Percentiles rank a stretch among this genome's conserved stretches.
These are phyloP conservation scores for Anableps anableps DNA, from an alignment of 2,797 vertebrate species.

Conservation along the genomic window DNA sequence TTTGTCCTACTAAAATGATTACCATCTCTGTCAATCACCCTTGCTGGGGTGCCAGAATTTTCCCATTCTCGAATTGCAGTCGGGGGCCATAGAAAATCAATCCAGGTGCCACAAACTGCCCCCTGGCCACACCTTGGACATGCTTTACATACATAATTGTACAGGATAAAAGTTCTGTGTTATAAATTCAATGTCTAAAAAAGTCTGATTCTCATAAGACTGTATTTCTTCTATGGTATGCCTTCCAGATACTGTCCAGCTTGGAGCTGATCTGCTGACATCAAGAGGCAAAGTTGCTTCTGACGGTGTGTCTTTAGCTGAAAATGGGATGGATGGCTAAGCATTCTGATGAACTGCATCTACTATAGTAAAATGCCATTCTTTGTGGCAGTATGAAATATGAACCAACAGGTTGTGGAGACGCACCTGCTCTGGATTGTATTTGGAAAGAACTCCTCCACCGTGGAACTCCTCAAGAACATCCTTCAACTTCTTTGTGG, in stretches of 20 bases:
- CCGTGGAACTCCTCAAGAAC: constrained; percentile 91
- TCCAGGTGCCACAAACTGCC: too few relatives aligned
- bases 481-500: constrained; percentile 93
- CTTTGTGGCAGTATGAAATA: neutral
- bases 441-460: constrained; percentile 87
- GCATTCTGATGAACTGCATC: neutral
- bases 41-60: too few relatives aligned
- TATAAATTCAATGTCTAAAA: neutral
- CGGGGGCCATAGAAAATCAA: too few relatives aligned
- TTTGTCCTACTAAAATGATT: too few relatives aligned
- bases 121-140: too few relatives aligned
- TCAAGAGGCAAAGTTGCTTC: constrained; percentile 24
- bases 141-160: neutral
- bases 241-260: neutral
- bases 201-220: neutral
- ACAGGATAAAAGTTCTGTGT: neutral
- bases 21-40: too few relatives aligned
- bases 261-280: constrained; percentile 28
- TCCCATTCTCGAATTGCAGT: too few relatives aligned
- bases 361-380: neutral
- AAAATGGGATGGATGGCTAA: constrained; percentile 43
- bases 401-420: neutral
- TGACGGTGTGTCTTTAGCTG: constrained; percentile 14
- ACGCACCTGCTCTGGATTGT: constrained; percentile 90
- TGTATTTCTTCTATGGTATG: neutral